phyloP scores from a whole-genome alignment of 2,113 vertebrate species.

The Motacilla alba region DNA sequence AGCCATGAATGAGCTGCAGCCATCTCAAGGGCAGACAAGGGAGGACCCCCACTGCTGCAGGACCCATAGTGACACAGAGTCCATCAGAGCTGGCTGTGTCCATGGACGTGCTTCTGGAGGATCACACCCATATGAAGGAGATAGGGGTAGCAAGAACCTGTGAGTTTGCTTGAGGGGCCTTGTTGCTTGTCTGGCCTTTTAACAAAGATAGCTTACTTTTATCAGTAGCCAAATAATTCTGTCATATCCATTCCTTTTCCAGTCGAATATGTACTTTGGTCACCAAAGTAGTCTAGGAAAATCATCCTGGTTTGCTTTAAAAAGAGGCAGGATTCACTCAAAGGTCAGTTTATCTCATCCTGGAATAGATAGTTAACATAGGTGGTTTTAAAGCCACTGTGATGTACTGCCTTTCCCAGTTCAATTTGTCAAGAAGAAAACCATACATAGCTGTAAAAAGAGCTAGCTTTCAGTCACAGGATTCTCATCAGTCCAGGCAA shows the following conservation, averaged over 20 bases:
- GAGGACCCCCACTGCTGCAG: background rate
- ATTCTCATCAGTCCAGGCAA: background rate
- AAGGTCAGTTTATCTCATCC: background rate
- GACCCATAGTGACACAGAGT: background rate
- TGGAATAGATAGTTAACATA: background rate
- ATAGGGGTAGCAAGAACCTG: background rate
- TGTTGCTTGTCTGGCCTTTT: background rate
- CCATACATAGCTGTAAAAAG: background rate
- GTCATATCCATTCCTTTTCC: background rate
- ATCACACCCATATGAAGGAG: background rate
- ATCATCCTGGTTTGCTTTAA: background rate
- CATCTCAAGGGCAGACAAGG: background rate
- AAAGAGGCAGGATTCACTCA: background rate
- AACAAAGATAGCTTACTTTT: background rate
- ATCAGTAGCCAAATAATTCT: background rate
- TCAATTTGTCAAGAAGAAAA: background rate
- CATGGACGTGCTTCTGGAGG: background rate
- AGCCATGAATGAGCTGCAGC: background rate
- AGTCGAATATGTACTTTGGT: background rate
- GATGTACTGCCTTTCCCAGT: background rate
- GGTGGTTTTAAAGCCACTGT: background rate
- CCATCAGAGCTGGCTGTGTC: background rate
- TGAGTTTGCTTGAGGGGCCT: fast-evolving
- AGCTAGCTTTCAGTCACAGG: background rate
- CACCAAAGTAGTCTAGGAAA: background rate